Conservation (phyloP, 2,797 vertebrate genomes). For the Acanthiza pusilla region DNA sequence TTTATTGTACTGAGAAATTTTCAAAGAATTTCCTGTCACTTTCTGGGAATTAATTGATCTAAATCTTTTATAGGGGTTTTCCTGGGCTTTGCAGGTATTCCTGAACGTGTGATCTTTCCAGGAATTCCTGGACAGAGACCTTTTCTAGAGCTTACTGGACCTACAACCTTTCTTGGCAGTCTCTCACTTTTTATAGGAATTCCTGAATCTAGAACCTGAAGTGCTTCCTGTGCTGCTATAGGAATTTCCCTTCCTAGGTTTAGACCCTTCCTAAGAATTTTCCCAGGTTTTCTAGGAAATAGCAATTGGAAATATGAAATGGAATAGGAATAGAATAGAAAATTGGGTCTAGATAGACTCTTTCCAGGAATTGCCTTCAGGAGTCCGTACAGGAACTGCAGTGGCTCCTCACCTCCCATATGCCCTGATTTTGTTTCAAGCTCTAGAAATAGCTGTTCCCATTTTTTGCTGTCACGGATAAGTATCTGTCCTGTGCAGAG, state of each 20-base stretch:
- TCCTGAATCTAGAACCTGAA: background rate
- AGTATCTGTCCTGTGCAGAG: background rate
- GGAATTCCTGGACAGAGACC: background rate
- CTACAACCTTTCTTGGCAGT: background rate
- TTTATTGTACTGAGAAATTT: background rate
- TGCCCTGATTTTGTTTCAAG: background rate
- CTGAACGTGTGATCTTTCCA: background rate
- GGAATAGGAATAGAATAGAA: no score
- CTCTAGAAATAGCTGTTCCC: background rate
- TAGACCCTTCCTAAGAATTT: background rate
- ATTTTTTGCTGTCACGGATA: background rate
- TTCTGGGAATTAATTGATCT: background rate
- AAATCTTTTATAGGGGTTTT: background rate
- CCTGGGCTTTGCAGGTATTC: background rate
- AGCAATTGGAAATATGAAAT: no score
- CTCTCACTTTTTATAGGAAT: background rate
- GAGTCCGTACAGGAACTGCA: background rate
- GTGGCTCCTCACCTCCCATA: background rate
- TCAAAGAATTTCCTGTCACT: background rate
- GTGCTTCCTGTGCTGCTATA: background rate
- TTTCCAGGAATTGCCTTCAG: background rate
- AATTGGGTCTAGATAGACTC: background rate
- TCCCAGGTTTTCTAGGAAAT: background rate
- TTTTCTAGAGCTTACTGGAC: background rate
- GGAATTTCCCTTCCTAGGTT: background rate